These are phyloP conservation scores for Protomyctophum bolini DNA, from an alignment of 2,113 vertebrate genomes.

Conservation along the genomic window DNA sequence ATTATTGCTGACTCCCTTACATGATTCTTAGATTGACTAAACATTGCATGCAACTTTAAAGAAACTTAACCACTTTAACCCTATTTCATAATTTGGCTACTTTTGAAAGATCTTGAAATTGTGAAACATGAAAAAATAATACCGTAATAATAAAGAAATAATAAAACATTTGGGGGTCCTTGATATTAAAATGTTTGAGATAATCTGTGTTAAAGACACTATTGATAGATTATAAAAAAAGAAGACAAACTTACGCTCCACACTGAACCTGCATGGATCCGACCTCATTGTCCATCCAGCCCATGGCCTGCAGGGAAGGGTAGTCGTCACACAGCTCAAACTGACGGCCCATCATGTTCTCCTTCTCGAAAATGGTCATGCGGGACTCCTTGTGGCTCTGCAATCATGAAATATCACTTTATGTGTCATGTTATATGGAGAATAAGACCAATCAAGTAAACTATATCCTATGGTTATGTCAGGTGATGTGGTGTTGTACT, in stretches of 20 bases:
- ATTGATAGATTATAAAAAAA: not conserved
- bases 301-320: slow-evolving; percentile 97
- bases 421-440: too few relatives aligned
- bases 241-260: slow-evolving; percentile 87
- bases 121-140: not conserved
- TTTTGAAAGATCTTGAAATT: too few relatives aligned
- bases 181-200: not conserved
- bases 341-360: slow-evolving; percentile 92
- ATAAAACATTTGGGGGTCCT: not conserved
- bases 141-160: not conserved
- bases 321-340: slow-evolving; percentile 93
- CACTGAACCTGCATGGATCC: slow-evolving; percentile 91
- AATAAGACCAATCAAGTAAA: too few relatives aligned
- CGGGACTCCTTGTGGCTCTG: slow-evolving; percentile 95
- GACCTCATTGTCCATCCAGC: slow-evolving; percentile 94
- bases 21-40: not conserved
- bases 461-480: too few relatives aligned
- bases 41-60: not conserved
- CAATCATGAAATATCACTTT: not conserved
- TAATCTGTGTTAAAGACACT: not conserved
- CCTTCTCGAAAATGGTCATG: slow-evolving; percentile 89
- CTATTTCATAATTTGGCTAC: too few relatives aligned
- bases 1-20: not conserved
- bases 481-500: too few relatives aligned
- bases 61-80: too few relatives aligned